Base-by-base conservation (phyloP, 2,113 vertebrate genomes). In the Rousettus leschenaultii region DNA sequence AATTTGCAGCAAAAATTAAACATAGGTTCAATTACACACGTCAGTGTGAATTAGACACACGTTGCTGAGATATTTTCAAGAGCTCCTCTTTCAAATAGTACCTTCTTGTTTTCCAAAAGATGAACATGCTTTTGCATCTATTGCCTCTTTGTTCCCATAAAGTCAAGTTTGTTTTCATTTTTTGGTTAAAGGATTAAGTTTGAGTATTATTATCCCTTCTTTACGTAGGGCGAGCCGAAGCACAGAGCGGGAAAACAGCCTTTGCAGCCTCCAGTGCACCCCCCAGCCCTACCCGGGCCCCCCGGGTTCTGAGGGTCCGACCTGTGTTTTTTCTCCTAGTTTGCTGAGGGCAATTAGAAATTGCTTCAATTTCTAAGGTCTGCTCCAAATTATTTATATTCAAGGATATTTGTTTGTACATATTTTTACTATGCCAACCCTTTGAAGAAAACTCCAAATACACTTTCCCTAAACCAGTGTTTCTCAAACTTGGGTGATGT, bases 1-100 rank as follows among this genome's bases (percentile, higher is more conserved):
- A 95, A 87, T 96, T 97, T 96, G 84, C 83, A 94, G 71, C 75
- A 77, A 96, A 97, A 95, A 97, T 87, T 93, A 95, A 90, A 86
- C 89, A 65, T 79, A 94, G 79, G 80, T 95, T 90, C 91, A 92
- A 73, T 96, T 97, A 94, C 75, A 95, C 18, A 16, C 84, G 84
- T 97, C 97, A 87, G 38, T 38, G 55, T 80, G 92, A 86, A 95
- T 98, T 96, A 97, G 86, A 66, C 80, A 35, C 70, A 59, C 55
- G 30, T 26, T 77, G 70, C 84, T 71, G 65, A 95, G 95, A 98
- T 53, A 70, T 63, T 95, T 94, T 95, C 97, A 96, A 97, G 97
- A 94, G 92, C 70, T 71, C 87, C 59, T 94, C 38, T 84, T 94
- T 93, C 48, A 96, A 95, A 80, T 55, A 89, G 70, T 94, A 86